These are phyloP conservation scores for Volucella inflata DNA, from an alignment of 2,888 invertebrate genomes.

Conservation along the genomic window DNA sequence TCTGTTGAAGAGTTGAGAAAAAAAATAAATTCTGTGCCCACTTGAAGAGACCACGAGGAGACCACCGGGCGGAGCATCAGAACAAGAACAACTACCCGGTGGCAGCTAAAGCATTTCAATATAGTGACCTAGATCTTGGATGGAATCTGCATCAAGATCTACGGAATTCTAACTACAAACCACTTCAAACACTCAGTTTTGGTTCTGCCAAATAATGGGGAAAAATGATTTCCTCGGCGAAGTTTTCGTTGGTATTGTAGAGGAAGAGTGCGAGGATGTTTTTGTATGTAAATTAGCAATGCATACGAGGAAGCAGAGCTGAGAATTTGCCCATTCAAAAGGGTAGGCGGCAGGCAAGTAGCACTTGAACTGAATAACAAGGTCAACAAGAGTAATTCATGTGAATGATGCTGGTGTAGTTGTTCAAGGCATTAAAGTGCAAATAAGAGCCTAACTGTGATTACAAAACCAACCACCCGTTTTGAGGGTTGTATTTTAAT, in stretches of 20 bases:
- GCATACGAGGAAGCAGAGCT: background rate
- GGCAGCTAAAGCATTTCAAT: slow-evolving; percentile 22
- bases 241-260: background rate
- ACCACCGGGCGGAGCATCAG: slow-evolving; percentile 5
- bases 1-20: background rate
- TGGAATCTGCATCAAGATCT: slow-evolving; percentile 23
- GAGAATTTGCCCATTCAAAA: slow-evolving; percentile 17
- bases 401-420: slow-evolving; percentile 45
- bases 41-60: background rate
- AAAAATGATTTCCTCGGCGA: slow-evolving; percentile 45
- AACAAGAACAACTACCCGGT: slow-evolving; percentile 17
- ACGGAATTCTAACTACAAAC: slow-evolving; percentile 13
- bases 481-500: background rate
- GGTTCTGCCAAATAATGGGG: slow-evolving; percentile 27
- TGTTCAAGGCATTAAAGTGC: slow-evolving; percentile 39
- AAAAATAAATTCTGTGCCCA: background rate
- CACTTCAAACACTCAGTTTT: background rate
- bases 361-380: slow-evolving; percentile 63
- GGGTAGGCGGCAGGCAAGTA: slow-evolving; percentile 27
- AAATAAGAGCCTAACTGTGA: slow-evolving; percentile 33
- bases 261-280: background rate
- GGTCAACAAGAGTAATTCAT: slow-evolving; percentile 56
- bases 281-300: background rate
- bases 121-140: slow-evolving; percentile 52
- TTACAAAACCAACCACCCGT: slow-evolving; percentile 11